Conservation (phyloP, 2,797 vertebrate genomes). For the Macroramphosus scolopax region DNA sequence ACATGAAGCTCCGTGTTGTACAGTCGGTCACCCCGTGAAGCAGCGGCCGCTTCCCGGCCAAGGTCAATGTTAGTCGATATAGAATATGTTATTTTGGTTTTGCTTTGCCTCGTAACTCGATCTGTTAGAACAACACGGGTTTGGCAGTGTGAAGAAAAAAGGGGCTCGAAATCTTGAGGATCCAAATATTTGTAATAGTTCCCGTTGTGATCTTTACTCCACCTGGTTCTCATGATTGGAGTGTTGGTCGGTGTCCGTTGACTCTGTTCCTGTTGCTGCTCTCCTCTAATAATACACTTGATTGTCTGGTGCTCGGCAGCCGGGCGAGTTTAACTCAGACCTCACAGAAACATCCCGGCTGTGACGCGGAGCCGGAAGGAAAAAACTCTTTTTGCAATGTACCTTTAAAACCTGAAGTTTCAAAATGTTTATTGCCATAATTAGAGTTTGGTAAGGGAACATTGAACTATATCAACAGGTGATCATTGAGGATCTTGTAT, state of each 20-base stretch:
- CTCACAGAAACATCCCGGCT: constrained; percentile 58
- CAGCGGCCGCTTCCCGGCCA: constrained; percentile 62
- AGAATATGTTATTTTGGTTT: constrained; percentile 79
- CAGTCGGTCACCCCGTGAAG: constrained; percentile 43
- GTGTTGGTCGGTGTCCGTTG: constrained; percentile 45
- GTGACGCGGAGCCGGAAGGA: constrained; percentile 34
- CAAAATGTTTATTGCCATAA: no score
- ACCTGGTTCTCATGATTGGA: constrained; percentile 55
- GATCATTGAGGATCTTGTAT: no score
- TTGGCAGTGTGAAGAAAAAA: constrained; percentile 54
- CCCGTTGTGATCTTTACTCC: constrained; percentile 68
- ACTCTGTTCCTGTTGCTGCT: constrained; percentile 69
- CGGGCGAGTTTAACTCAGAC: constrained; percentile 29
- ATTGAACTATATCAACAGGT: no score
- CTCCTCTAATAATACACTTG: constrained; percentile 69
- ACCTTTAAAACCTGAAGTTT: no score
- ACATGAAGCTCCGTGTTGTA: constrained; percentile 45
- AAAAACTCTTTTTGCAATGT: no score
- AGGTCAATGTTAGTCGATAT: constrained; percentile 74
- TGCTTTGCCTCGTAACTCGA: constrained; percentile 72
- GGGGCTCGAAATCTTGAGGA: constrained; percentile 58
- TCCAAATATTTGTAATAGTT: constrained; percentile 73
- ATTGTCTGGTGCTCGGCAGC: constrained; percentile 42
- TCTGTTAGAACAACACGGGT: constrained; percentile 70
- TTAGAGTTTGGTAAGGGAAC: no score